A percentile compares a stretch with the other conserved stretches of the same genome.
Conservation (phyloP, 2,113 vertebrate species). For the Holacanthus passer region DNA sequence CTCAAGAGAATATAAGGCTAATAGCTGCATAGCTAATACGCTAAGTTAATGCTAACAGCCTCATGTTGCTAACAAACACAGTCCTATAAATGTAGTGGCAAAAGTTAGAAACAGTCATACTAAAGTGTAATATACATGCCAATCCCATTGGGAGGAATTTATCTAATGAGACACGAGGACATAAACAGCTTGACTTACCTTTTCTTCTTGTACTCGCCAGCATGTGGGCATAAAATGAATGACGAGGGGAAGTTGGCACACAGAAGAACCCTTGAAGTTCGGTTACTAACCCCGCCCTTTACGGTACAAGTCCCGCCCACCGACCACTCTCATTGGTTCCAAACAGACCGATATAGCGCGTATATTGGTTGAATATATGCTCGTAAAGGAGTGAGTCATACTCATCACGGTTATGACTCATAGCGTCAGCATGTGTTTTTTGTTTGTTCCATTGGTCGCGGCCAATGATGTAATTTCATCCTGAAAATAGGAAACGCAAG, state of each 20-base stretch:
- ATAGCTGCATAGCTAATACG: conserved; percentile 3
- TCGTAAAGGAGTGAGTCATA: conserved; percentile 23
- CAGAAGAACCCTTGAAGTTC: background rate
- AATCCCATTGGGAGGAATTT: background rate
- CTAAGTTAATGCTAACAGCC: background rate
- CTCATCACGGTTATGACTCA: conserved; percentile 23
- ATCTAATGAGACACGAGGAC: accelerated
- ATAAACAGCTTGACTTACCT: background rate
- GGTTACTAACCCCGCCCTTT: conserved; percentile 5
- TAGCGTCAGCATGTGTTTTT: background rate
- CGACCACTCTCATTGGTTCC: conserved; percentile 2
- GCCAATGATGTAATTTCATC: background rate
- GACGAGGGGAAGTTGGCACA: background rate
- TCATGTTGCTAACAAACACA: background rate
- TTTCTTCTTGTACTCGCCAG: accelerated
- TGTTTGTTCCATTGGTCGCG: conserved; percentile 14
- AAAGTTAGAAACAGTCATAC: background rate
- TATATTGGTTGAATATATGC: conserved; percentile 38
- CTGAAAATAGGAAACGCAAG: background rate
- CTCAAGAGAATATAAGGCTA: background rate
- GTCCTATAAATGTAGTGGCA: no score
- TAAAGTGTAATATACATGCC: accelerated
- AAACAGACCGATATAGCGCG: accelerated
- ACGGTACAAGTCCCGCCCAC: conserved; percentile 5
- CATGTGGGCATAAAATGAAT: conserved; percentile 14